Conservation (phyloP, 92 coral and sea anemone species). For the Palythoa heliodiscus region DNA sequence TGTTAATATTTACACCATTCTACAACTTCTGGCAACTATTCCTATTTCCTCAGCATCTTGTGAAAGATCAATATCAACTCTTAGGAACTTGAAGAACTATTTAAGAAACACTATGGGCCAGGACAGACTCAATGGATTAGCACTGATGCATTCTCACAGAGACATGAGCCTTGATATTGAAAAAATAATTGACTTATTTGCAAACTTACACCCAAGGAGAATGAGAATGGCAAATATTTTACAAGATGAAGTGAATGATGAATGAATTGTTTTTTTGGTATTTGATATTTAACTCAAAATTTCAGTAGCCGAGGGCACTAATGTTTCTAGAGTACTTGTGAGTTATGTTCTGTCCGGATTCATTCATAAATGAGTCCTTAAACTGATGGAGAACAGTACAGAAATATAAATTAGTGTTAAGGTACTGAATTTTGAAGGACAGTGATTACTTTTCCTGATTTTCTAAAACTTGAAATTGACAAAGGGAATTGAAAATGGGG, state of each 20-base stretch:
- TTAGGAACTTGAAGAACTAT: conserved; percentile 21
- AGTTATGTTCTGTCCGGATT: not conserved
- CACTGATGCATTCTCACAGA: conserved; percentile 67
- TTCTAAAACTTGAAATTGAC: not conserved
- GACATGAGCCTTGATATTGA: conserved; percentile 58
- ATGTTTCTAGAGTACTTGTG: not conserved
- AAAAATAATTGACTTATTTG: conserved; percentile 53
- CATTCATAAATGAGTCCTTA: not conserved
- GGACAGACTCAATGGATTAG: conserved; percentile 27
- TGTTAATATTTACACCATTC: conserved; percentile 60
- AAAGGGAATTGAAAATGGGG: not conserved
- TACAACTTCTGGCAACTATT: conserved; percentile 52
- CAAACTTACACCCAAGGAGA: conserved; percentile 64
- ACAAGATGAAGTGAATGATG: not conserved
- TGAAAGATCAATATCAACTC: not conserved
- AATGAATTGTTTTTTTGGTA: conserved; percentile 2
- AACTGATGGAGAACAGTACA: not conserved
- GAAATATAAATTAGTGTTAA: not conserved
- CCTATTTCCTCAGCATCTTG: not conserved
- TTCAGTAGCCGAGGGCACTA: conserved; percentile 17
- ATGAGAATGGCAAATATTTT: conserved; percentile 45
- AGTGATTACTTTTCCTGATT: not conserved
- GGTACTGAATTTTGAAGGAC: not conserved
- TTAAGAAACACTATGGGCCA: conserved; percentile 53
- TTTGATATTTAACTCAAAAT: conserved; percentile 1